A percentile compares a stretch with the other conserved stretches of the same genome.
Evolutionary conservation across 2,888 invertebrate genomes (phyloP).

Genomic region (Pammene aurita): DNA sequence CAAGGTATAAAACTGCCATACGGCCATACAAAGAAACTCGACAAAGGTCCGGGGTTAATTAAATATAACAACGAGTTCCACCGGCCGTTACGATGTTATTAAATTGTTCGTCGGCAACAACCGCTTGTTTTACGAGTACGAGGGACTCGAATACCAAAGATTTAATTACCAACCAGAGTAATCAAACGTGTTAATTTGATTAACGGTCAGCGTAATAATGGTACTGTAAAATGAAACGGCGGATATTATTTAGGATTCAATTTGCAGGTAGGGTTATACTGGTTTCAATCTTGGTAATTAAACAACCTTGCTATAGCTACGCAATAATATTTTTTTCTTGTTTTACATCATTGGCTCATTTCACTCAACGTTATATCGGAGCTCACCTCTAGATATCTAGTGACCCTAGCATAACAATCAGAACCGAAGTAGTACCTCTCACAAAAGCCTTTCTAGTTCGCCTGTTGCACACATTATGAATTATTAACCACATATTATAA

Average conservation of each 20-base stretch:
- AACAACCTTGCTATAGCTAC: background rate
- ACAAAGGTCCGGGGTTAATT: constrained; percentile 75
- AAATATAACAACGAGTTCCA: constrained; percentile 73
- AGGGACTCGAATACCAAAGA: constrained; percentile 65
- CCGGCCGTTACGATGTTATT: constrained; percentile 79
- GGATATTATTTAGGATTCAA: constrained; percentile 29
- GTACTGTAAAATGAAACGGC: constrained; percentile 29
- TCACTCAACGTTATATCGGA: too few relatives aligned
- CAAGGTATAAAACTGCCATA: constrained; percentile 60
- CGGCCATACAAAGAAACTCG: constrained; percentile 54
- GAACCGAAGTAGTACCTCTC: too few relatives aligned
- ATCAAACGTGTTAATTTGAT: constrained; percentile 52
- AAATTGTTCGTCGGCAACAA: constrained; percentile 76
- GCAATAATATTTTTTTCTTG: too few relatives aligned
- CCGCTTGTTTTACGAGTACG: constrained; percentile 73
- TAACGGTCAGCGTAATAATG: constrained; percentile 42
- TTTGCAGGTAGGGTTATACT: constrained; percentile 4
- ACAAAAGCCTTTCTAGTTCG: too few relatives aligned
- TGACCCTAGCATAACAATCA: too few relatives aligned
- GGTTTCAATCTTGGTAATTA: constrained; percentile 3
- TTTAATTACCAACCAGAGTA: constrained; percentile 58
- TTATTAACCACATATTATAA: too few relatives aligned
- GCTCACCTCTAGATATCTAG: too few relatives aligned
- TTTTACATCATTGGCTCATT: too few relatives aligned
- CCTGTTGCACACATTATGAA: too few relatives aligned